These are phyloP conservation scores for Stenotaenia linearis DNA, from an alignment of 2,888 invertebrate species.

Conservation along the genomic window DNA sequence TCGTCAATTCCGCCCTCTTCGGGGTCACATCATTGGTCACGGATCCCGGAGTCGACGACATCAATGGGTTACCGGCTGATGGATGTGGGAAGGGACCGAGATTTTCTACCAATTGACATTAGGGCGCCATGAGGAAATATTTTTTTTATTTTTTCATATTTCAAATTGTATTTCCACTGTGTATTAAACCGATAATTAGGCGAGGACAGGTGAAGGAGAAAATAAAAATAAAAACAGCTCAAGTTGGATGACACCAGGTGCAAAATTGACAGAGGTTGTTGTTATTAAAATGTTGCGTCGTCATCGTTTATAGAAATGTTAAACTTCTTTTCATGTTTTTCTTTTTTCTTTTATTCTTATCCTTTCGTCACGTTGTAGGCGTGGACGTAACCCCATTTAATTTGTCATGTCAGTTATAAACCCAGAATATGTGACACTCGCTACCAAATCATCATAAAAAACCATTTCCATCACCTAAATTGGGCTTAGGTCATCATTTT, in stretches of 20 bases:
- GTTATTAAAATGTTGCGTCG: neutral
- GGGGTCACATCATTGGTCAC: conserved; percentile 26
- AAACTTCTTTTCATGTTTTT: neutral
- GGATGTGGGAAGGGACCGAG: neutral
- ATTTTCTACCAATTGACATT: neutral
- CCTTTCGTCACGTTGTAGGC: neutral
- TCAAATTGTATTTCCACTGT: too few species aligned
- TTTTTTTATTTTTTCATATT: neutral
- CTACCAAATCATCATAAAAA: neutral
- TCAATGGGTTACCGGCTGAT: conserved; percentile 16
- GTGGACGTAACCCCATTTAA: neutral
- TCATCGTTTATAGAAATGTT: neutral
- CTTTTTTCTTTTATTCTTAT: neutral
- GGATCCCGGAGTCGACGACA: neutral
- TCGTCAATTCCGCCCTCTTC: neutral
- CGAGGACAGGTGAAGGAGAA: neutral
- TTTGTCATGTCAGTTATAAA: conserved; percentile 1
- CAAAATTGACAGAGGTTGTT: neutral
- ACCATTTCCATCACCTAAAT: neutral
- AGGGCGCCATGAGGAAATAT: neutral
- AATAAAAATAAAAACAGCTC: neutral
- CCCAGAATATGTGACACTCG: neutral
- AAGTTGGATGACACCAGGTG: neutral
- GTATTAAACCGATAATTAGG: neutral
- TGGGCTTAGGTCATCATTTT: neutral